Percentiles rank a stretch among this genome's conserved stretches.
phyloP scores from a whole-genome alignment of 2,113 vertebrate genomes.

The Leptobrachium leishanense region DNA sequence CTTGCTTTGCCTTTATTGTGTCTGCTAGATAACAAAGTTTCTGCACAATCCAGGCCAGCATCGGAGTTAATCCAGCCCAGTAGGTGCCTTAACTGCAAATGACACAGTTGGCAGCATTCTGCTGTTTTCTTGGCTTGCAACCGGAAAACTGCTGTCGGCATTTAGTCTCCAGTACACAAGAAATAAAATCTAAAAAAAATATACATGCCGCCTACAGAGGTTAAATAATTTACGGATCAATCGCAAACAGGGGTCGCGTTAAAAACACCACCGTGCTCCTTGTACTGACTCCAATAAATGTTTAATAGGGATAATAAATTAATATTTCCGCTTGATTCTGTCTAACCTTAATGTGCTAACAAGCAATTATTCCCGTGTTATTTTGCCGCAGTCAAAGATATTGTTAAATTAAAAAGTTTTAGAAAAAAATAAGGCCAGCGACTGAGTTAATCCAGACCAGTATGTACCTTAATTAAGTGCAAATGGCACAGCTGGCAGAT shows the following conservation, averaged over 20 bases:
- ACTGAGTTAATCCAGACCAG: background rate
- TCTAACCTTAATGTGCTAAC: background rate
- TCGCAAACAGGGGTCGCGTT: no score
- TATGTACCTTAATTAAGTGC: slow-evolving; percentile 14
- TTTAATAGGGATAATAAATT: no score
- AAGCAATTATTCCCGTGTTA: background rate
- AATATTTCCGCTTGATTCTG: no score
- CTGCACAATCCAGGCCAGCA: background rate
- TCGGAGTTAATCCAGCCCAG: slow-evolving; percentile 5
- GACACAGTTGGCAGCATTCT: slow-evolving; percentile 20
- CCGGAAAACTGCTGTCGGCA: background rate
- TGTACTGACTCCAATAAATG: no score
- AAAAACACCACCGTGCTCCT: no score
- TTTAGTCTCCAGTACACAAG: background rate
- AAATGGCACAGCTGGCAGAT: slow-evolving; percentile 20
- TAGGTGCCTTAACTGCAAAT: slow-evolving; percentile 21
- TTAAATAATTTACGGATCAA: background rate
- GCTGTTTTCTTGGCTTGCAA: slow-evolving; percentile 10
- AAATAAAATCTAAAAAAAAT: background rate
- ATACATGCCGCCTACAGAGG: background rate
- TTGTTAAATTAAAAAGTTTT: background rate
- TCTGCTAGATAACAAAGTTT: slow-evolving; percentile 15
- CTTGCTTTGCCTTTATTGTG: no score
- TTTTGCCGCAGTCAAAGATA: background rate
- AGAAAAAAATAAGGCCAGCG: background rate